A percentile compares a stretch with the other conserved stretches of the same genome.
These are phyloP conservation scores for Mesorhabditis spiculigera DNA, from an alignment of 2,888 invertebrate genomes.

Conservation along the genomic window DNA sequence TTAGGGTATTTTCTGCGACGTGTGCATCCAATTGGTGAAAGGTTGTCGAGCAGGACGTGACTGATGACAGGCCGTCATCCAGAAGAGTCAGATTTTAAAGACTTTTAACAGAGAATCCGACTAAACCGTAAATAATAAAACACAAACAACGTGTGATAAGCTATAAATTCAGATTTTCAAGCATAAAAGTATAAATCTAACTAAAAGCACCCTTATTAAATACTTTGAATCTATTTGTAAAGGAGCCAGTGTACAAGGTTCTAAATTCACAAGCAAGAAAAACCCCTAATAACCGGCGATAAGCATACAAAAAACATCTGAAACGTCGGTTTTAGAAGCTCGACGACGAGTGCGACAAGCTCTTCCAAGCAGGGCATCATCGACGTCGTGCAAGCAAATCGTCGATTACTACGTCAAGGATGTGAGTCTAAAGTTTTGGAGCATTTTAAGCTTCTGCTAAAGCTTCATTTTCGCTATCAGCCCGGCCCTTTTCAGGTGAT, in stretches of 20 bases:
- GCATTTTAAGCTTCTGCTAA: not conserved
- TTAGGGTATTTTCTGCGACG: conserved; percentile 4
- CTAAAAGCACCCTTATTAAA: too few relatives aligned
- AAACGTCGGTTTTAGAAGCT: not conserved
- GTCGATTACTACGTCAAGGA: not conserved
- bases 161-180: too few relatives aligned
- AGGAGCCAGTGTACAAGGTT: too few relatives aligned
- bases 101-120: too few relatives aligned
- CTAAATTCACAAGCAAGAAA: too few relatives aligned
- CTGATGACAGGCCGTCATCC: not conserved
- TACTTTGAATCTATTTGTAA: too few relatives aligned
- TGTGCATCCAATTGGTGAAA: not conserved
- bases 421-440: not conserved
- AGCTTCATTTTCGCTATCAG: too few relatives aligned
- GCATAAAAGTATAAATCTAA: too few relatives aligned
- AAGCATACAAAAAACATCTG: not conserved
- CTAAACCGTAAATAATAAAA: too few relatives aligned
- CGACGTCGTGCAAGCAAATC: not conserved
- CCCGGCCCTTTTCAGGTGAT: not conserved
- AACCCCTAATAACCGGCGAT: too few relatives aligned
- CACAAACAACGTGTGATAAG: too few relatives aligned
- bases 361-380: not conserved
- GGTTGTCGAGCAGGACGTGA: not conserved
- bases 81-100: not conserved
- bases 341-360: not conserved